A percentile compares a stretch with the other conserved stretches of the same genome.
Evolutionary conservation across 1,140 invertebrate genomes (phyloP).

Genomic region (Cydia fagiglandana): DNA sequence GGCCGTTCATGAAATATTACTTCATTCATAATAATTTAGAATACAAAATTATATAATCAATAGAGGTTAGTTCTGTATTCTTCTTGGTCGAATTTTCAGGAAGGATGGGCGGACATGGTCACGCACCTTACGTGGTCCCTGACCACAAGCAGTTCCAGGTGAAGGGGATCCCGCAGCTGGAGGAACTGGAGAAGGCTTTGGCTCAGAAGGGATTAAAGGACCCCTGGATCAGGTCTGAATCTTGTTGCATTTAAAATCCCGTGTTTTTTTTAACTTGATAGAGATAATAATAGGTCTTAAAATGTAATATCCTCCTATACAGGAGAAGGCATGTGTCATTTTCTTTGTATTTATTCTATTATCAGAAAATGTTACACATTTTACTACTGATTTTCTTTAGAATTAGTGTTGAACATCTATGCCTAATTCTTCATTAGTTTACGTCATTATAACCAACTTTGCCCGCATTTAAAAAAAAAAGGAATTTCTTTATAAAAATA

Average conservation of each 20-base stretch:
- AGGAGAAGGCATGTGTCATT: no score
- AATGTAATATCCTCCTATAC: no score
- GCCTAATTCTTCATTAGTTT: no score
- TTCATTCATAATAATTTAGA: neutral
- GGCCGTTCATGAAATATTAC: neutral
- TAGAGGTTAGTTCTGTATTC: conserved; percentile 36
- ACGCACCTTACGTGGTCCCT: conserved; percentile 81
- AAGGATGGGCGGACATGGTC: conserved; percentile 81
- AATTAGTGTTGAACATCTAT: no score
- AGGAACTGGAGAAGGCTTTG: conserved; percentile 81
- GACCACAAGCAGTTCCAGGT: conserved; percentile 86
- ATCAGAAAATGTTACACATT: no score
- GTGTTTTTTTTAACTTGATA: no score
- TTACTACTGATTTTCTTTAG: no score
- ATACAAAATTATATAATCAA: conserved; percentile 20
- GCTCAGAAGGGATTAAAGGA: conserved; percentile 86
- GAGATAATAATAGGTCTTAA: no score
- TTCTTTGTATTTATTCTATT: no score
- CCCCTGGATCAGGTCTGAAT: conserved; percentile 86
- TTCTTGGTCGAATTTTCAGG: conserved; percentile 34
- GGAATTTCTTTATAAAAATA: no score
- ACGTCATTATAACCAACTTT: no score
- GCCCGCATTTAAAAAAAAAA: no score
- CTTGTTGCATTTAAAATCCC: neutral
- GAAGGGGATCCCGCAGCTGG: conserved; percentile 81